A percentile compares a stretch with the other conserved stretches of the same genome.
phyloP scores from a whole-genome alignment of 2,888 invertebrate species.

The Tridacna gigas region DNA sequence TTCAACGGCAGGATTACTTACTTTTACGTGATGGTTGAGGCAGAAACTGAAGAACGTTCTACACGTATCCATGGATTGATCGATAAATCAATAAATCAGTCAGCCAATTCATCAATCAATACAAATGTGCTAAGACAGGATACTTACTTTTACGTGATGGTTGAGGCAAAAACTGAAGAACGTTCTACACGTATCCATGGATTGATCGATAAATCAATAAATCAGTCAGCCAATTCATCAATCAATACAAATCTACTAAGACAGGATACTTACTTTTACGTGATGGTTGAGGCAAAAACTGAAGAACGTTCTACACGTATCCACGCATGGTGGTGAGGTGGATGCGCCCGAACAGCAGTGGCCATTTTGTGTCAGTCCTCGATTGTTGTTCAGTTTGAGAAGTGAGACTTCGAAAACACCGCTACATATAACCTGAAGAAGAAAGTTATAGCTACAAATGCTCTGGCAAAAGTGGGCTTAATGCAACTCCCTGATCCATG shows the following conservation, averaged over 20 bases:
- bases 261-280: slow-evolving; percentile 86
- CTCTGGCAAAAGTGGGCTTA: no score
- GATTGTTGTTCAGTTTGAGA: slow-evolving; percentile 69
- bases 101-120: no score
- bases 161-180: slow-evolving; percentile 91
- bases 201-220: no score
- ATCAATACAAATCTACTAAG: no score
- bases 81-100: no score
- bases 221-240: no score
- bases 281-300: slow-evolving; percentile 96
- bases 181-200: slow-evolving; percentile 67
- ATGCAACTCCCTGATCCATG: no score
- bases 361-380: slow-evolving; percentile 68
- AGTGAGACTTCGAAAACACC: slow-evolving; percentile 74
- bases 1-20: slow-evolving; percentile 81
- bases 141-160: slow-evolving; percentile 90
- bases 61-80: slow-evolving; percentile 57
- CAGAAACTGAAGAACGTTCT: slow-evolving; percentile 88
- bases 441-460: no score
- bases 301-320: slow-evolving; percentile 73
- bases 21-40: slow-evolving; percentile 93
- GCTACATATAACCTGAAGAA: slow-evolving; percentile 67
- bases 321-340: slow-evolving; percentile 63
- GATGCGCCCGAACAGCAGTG: slow-evolving; percentile 68
- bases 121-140: no score